A percentile compares a stretch with the other conserved stretches of the same genome.
These are phyloP conservation scores for Diplogasteroides magnus DNA, from an alignment of 1,140 invertebrate species.

Conservation along the genomic window DNA sequence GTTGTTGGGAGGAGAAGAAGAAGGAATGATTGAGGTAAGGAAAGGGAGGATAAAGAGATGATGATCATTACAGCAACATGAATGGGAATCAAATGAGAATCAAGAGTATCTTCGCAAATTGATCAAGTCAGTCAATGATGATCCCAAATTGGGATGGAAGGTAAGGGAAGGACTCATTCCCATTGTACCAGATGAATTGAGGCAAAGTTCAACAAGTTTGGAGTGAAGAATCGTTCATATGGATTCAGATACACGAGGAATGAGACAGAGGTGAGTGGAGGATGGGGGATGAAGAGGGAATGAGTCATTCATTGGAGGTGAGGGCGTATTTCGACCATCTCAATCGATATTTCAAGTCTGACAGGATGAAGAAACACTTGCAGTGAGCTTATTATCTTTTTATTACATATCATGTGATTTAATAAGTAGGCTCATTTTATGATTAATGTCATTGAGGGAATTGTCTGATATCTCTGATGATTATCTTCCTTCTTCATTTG, in stretches of 20 bases:
- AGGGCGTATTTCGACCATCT: slow-evolving; percentile 31
- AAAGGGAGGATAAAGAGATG: too few species aligned
- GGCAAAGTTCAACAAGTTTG: slow-evolving; percentile 38
- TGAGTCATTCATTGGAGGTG: slow-evolving; percentile 9
- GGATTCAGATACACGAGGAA: slow-evolving; percentile 32
- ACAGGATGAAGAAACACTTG: slow-evolving; percentile 30
- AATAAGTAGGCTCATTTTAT: too few species aligned
- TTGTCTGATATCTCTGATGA: neutral
- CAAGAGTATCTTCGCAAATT: slow-evolving; percentile 27
- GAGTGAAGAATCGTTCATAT: slow-evolving; percentile 31
- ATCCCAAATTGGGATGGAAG: slow-evolving; percentile 26
- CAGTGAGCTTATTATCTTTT: slow-evolving; percentile 15
- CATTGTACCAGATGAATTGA: neutral
- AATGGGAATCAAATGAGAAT: neutral
- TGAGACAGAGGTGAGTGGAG: slow-evolving; percentile 12
- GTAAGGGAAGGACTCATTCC: neutral
- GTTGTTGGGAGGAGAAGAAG: neutral
- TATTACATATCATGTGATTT: too few species aligned
- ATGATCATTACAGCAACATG: too few species aligned
- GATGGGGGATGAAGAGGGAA: neutral
- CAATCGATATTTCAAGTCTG: slow-evolving; percentile 26
- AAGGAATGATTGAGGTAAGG: neutral
- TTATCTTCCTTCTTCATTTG: slow-evolving; percentile 67
- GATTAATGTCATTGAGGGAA: too few species aligned
- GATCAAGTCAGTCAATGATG: slow-evolving; percentile 29